These are phyloP conservation scores for Sebastes steindachneri DNA, from an alignment of 2,797 vertebrate species.

Conservation along the genomic window DNA sequence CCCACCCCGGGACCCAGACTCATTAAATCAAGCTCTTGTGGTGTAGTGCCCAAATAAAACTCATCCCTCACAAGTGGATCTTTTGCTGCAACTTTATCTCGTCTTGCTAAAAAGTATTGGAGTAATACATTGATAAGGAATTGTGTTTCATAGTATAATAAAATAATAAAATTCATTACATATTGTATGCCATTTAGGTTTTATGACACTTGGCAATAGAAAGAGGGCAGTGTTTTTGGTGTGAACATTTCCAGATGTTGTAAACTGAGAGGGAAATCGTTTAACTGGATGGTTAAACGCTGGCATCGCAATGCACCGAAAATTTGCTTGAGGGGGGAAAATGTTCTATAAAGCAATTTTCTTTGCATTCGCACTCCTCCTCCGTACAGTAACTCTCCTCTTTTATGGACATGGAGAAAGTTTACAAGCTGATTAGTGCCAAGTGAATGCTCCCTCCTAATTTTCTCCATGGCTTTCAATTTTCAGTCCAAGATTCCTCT, in stretches of 20 bases:
- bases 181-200: neutral
- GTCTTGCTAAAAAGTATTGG: neutral
- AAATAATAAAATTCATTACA: neutral
- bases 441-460: constrained; percentile 43
- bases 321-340: constrained; percentile 20
- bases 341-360: constrained; percentile 29
- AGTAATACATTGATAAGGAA: neutral
- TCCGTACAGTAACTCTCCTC: constrained; percentile 24
- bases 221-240: constrained; percentile 35
- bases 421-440: constrained; percentile 50
- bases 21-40: constrained; percentile 17
- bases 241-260: constrained; percentile 74
- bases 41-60: constrained; percentile 5
- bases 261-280: constrained; percentile 57
- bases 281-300: constrained; percentile 58
- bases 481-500: constrained; percentile 47
- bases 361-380: constrained; percentile 11
- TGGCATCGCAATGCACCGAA: constrained; percentile 21
- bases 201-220: constrained; percentile 34
- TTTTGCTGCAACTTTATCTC: neutral
- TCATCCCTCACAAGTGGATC: neutral
- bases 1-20: constrained; percentile 20
- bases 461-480: constrained; percentile 37
- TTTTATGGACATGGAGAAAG: constrained; percentile 49
- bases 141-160: constrained; percentile 12